A percentile compares a stretch with the other conserved stretches of the same genome.
phyloP scores from a whole-genome alignment of 2,113 vertebrate genomes.

The Anhinga rufa region DNA sequence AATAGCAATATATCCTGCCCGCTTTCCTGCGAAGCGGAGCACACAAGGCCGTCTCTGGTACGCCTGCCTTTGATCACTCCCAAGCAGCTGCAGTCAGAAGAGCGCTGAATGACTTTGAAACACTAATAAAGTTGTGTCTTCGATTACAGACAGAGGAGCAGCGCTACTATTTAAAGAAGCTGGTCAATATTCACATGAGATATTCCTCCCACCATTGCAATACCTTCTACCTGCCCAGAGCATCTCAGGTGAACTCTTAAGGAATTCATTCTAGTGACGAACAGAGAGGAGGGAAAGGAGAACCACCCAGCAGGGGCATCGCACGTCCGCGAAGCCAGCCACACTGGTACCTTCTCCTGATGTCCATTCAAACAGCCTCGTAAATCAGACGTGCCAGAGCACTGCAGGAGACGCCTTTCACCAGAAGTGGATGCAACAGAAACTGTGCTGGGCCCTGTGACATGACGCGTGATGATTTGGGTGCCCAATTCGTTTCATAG shows the following conservation, averaged over 20 bases:
- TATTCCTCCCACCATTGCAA: background rate
- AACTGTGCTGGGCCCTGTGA: background rate
- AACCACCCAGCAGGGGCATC: background rate
- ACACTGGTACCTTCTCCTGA: background rate
- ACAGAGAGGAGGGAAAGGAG: background rate
- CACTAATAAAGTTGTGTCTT: background rate
- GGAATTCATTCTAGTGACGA: too few species aligned
- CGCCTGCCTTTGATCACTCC: conserved; percentile 18
- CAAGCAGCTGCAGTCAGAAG: background rate
- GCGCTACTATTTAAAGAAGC: background rate
- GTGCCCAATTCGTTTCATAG: background rate
- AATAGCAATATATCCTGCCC: background rate
- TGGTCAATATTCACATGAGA: background rate
- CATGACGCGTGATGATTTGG: too few species aligned
- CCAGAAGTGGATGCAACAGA: background rate
- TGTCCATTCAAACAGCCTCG: rapidly evolving
- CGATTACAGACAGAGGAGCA: background rate
- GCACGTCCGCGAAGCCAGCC: background rate
- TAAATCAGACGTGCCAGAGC: background rate
- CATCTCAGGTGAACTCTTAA: background rate
- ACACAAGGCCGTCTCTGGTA: background rate
- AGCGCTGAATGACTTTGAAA: background rate
- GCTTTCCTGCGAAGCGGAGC: background rate
- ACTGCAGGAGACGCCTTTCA: background rate
- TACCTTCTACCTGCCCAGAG: background rate